Base-by-base conservation (phyloP, 2,888 invertebrate genomes). In the Plagodis pulveraria region DNA sequence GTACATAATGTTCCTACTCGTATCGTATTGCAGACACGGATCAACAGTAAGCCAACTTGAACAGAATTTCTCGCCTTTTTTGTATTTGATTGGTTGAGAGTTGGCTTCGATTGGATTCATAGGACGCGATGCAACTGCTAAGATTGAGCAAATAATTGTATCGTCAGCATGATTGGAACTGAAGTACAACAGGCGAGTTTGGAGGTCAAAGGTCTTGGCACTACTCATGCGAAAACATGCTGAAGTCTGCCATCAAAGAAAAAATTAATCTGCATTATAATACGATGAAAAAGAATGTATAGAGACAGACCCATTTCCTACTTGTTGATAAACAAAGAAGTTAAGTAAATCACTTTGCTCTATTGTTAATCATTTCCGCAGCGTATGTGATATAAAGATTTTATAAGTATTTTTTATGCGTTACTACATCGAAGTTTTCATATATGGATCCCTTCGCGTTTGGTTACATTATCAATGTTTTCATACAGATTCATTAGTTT, bases 21-120 rank as follows among this genome's bases (percentile, higher is more conserved):
- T 94, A 72, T 96, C 96, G 72, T 95, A 96, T 73, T 95, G 94
- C 62, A 96, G 82, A 96, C 96, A 96, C n/a, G 94, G 93, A 78
- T 95, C 96, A 34, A 94, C 91, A 47, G 95, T 93, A 38, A 96
- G 84, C 96, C 96, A 96, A 69, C 93, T 94, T 11, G 93, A 84
- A 58, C 95, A 93, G 77, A 96, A 96, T 66, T 94, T 93, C n/a
- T 95, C 94, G 56, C 94, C 93, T 79, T 95, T 96, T 93, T 87
- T 72, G 69, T 71, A 50, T 70, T 71, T 69, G 56, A 67, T 40
- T 10, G 71, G 51, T 66, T 71, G 66, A 69, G 72, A 76, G 9
- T 41, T 41, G 38, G 35, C 8, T 52, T 38, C 34, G 35, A 66
- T 63, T 32, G 63, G 81, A 63, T 84, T 83, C 47, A 86, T 85